Evolutionary conservation across 2,797 vertebrate species (phyloP), one percentile per base, ranked within the genome.

Genomic region (Lithobates sylvaticus): DNA sequence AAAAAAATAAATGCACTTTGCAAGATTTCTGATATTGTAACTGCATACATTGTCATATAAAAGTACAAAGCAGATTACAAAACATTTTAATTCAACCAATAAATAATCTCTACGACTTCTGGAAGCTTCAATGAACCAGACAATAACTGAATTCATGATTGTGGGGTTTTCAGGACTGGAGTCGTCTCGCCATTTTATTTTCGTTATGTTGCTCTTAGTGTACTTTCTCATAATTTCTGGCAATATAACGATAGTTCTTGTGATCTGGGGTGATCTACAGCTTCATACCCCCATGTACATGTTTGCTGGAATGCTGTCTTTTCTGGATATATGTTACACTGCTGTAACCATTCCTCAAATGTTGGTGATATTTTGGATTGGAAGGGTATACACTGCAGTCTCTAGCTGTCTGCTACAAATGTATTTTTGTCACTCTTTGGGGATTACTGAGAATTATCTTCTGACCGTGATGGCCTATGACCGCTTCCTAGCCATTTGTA

Each of bases 211-310:
- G 47, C 65, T 90, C 6, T 0, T 82, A 3, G 75, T 90, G 47
- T 93, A 93, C 0, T 2, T 10, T 10, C 0, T 88, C 13, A 88
- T 91, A 1, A 67, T 91, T 3, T 4, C 86, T 39, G 88, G 90
- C 0, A 92, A 92, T 70, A 7, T 89, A 16, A 71, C 70, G 2
- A 85, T 91, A 68, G 85, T 91, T 39, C 6, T 88, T 12, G 21
- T 91, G 23, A 89, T 90, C n/a, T 88, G 75, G 5, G 3, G 78
- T 6, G 88, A 90, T 16, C 70, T 82, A 5, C 39, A 0, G 7
- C 85, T 92, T 26, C 82, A 86, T 12, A 90, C 69, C 3, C 88
- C 89, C 3, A 91, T 92, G 91, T 91, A 91, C 42, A 91, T 89
- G 58, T 91, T 91, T n/a, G 88, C 92, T 27, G 89, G 84, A 77